These are phyloP conservation scores for Episyrphus balteatus DNA, from an alignment of 1,140 invertebrate species.

Conservation along the genomic window DNA sequence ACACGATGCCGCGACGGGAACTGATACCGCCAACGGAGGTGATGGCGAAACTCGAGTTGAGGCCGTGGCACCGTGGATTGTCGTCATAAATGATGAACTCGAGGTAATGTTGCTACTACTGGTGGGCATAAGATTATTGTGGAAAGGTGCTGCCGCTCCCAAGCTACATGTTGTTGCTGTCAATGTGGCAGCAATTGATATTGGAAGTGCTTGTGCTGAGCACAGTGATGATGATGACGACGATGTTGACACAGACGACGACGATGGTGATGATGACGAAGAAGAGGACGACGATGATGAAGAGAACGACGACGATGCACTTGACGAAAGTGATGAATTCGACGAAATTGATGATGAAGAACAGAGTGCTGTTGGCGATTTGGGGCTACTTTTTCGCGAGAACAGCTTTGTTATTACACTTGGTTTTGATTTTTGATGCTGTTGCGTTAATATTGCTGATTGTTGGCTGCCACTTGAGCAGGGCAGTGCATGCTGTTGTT, in stretches of 20 bases:
- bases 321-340: constrained; percentile 8
- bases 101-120: constrained; percentile 10
- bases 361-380: constrained; percentile 18
- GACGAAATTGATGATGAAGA: constrained; percentile 7
- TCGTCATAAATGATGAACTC: constrained; percentile 17
- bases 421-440: constrained; percentile 28
- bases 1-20: constrained; percentile 13
- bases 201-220: constrained; percentile 23
- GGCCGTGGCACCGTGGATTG: constrained; percentile 7
- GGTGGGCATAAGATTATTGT: constrained; percentile 11
- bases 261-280: constrained; percentile 11
- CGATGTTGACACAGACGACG: constrained; percentile 22
- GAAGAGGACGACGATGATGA: constrained; percentile 3
- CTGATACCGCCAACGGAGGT: constrained; percentile 20
- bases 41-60: constrained; percentile 10
- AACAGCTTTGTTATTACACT: constrained; percentile 35
- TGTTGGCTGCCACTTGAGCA: not conserved
- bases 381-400: constrained; percentile 33
- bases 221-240: constrained; percentile 28
- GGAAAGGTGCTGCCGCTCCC: constrained; percentile 10
- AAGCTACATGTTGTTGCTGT: constrained; percentile 31
- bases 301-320: constrained; percentile 1
- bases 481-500: not conserved
- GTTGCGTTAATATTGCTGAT: constrained; percentile 4
- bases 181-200: constrained; percentile 25